Evolutionary conservation across 2,797 vertebrate species (phyloP), one percentile per base, ranked within the genome.

Genomic region (Pantherophis alleghaniensis): DNA sequence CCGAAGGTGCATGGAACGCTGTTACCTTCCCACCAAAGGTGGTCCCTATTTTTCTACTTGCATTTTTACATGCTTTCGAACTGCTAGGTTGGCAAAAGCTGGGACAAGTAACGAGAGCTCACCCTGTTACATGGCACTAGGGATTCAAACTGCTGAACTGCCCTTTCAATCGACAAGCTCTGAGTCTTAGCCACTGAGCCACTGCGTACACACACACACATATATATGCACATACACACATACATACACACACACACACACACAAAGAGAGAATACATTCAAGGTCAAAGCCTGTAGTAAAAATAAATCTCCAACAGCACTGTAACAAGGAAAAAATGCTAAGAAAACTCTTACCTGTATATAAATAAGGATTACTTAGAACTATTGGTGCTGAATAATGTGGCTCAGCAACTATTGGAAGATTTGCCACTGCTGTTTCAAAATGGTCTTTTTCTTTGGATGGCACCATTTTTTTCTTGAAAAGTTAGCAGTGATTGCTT

Each of bases 311-410:
- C 32, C 57, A 63, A 91, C 89, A 51, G 56, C 91, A 92, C 91
- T 92, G 92, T 4, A 66, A 92, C 92, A 92, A 86, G 0, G 59
- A 66, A 74, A 92, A 37, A 91, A 28, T 93, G 22, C 94, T 89
- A 95, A 87, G 90, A 91, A 56, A 91, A 26, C 47, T 91, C 88
- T 93, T 88, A 74, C 24, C 53, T 56, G 16, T 61, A 32, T 51
- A 53, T 69, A 60, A 87, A 37, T 88, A 79, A 26, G 90, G 26
- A 91, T 1, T 4, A 92, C n/a, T 2, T 90, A 53, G 89, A 90
- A 94, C 92, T 95, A 26, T 66, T n/a, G 28, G 11, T 66, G 28
- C 28, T n/a, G 63, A 66, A n/a, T 66, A n/a, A 66, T 66, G 28
- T 56, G n/a, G 28, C 20, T 47, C 59, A 89, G 59, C 57, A 89